These are phyloP conservation scores for Rhinoptilus africanus DNA, from an alignment of 2,113 vertebrate species.

Conservation along the genomic window DNA sequence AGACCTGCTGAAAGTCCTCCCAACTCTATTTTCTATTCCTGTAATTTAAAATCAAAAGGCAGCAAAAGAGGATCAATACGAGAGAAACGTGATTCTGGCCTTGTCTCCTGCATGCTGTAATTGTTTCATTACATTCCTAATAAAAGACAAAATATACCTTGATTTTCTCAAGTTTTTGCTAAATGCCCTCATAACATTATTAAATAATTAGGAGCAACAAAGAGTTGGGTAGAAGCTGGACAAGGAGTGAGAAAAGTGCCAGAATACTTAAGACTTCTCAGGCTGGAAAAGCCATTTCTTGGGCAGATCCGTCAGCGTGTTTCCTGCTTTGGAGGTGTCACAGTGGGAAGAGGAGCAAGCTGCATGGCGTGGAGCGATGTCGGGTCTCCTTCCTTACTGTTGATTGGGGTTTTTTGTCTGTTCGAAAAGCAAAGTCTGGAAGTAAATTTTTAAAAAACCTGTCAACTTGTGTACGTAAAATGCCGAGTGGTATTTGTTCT, in stretches of 20 bases:
- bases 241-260: neutral
- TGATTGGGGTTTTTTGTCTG: neutral
- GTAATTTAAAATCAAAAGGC: neutral
- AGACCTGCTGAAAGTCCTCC: neutral
- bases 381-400: neutral
- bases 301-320: neutral
- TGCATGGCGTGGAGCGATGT: accelerated
- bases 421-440: neutral
- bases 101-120: neutral
- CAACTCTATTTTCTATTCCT: neutral
- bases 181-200: neutral
- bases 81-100: neutral
- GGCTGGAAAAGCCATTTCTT: neutral
- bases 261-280: neutral
- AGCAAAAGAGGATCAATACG: neutral
- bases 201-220: neutral
- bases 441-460: neutral
- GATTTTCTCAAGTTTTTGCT: neutral
- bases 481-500: neutral
- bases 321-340: neutral
- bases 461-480: conserved; percentile 6
- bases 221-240: neutral
- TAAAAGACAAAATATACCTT: neutral
- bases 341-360: neutral
- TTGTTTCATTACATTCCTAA: neutral